Conservation (phyloP, 2,888 invertebrate genomes). For the Machimus rusticus region DNA sequence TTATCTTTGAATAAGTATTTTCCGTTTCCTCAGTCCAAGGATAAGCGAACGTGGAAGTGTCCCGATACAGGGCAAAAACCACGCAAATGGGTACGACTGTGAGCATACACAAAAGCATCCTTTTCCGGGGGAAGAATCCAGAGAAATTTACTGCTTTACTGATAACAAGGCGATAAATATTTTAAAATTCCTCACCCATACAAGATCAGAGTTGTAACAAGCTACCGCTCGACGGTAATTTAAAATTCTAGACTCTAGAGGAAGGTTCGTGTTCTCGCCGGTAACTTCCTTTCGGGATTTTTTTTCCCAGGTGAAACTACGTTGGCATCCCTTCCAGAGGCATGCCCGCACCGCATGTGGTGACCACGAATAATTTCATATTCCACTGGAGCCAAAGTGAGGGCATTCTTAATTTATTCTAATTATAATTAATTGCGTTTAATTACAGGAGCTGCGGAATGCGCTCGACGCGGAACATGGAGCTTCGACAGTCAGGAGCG, state of each 20-base stretch:
- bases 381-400: background rate
- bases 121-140: background rate
- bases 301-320: background rate
- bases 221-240: background rate
- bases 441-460: background rate
- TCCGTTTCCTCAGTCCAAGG: background rate
- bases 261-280: background rate
- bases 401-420: background rate
- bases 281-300: background rate
- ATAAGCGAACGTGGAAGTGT: background rate
- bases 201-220: background rate
- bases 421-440: background rate
- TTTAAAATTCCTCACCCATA: background rate
- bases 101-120: background rate
- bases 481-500: background rate
- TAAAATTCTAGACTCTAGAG: background rate
- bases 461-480: background rate
- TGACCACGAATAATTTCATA: background rate
- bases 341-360: background rate
- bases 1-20: background rate
- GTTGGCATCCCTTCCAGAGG: background rate
- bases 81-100: background rate
- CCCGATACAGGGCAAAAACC: background rate
- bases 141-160: background rate
- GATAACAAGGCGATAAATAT: background rate